Percentiles rank a stretch among this genome's conserved stretches.
phyloP scores from a whole-genome alignment of 2,888 invertebrate genomes.

The Drosophila anomalata region DNA sequence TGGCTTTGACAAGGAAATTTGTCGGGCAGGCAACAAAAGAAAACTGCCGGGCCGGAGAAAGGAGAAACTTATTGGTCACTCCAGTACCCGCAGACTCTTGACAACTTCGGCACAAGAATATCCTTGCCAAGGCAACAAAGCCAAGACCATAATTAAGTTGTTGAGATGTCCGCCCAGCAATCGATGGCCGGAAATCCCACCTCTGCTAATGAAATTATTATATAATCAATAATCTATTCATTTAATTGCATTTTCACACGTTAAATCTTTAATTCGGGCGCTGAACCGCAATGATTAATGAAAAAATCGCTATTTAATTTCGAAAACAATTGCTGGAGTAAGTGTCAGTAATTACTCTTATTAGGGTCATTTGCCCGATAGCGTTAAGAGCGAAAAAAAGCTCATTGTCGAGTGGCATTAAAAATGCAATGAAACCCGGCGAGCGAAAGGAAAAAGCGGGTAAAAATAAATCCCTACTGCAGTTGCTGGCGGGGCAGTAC shows the following conservation, averaged over 20 bases:
- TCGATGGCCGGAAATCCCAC: background rate
- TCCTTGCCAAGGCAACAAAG: constrained; percentile 12
- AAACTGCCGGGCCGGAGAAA: constrained; percentile 4
- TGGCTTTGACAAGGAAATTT: constrained; percentile 44
- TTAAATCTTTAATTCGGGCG: constrained; percentile 10
- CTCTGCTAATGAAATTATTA: constrained; percentile 7
- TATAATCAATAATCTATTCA: constrained; percentile 18
- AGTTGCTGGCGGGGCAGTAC: background rate
- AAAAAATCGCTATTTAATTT: constrained; percentile 33
- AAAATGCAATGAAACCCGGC: constrained; percentile 30
- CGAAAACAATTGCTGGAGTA: constrained; percentile 17
- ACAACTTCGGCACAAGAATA: constrained; percentile 12
- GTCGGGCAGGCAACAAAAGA: constrained; percentile 39
- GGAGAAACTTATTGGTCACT: constrained; percentile 42
- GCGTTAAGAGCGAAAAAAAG: constrained; percentile 13
- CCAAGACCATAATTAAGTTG: constrained; percentile 27
- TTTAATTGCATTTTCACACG: background rate
- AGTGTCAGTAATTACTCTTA: constrained; percentile 43
- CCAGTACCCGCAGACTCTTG: constrained; percentile 19
- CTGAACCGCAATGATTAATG: constrained; percentile 24
- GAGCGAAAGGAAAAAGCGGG: constrained; percentile 7
- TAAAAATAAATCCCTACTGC: constrained; percentile 31
- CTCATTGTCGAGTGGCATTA: constrained; percentile 37
- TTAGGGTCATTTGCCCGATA: constrained; percentile 16
- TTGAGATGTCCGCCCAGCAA: constrained; percentile 9